Base-by-base conservation (phyloP, 2,113 vertebrate species). In the Caranx melampygus region DNA sequence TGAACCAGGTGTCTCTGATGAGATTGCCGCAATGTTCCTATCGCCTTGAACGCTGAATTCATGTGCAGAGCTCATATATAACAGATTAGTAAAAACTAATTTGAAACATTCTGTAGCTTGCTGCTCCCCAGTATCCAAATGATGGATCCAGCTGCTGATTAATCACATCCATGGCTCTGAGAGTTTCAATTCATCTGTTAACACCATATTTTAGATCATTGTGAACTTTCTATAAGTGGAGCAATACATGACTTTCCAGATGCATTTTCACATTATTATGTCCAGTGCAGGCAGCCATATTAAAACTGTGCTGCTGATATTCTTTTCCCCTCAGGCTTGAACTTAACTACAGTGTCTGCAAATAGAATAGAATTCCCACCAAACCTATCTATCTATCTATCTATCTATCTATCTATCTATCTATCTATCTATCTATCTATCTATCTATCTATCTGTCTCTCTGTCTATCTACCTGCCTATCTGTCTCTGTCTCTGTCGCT, bases 361-460 rank as follows among this genome's bases (percentile, higher is more conserved):
- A 72, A 70, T 52, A 33, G 49, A 90, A 89, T 90, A 91, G 89
- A 81, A 57, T 88, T 79, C 86, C 83, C 72, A 70, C 44, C 87
- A 83, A 85, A 79, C 77, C 55, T 63, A 16, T 26, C 58, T 80
- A 84, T 87, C 84, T 26, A 45, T 45, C 44, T 45, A 45, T 45
- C 44, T 61, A 33, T 33, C 26, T 31, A 58, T 57, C 26, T 57
- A 18, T 37, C 14, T 37, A 35, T 20, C 60, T 62, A 14, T 21
- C 35, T 63, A 14, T 59, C 42, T 44, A 44, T 44, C 42, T 44
- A 44, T 44, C 42, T 44, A 44, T 44, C 42, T 61, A 33, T 31
- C 21, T 26, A 31, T 57, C 26, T 57, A 7, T 37, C 14, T 37
- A 35, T 20, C 51, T 49, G 14, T 79, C 49, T 31, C 13, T 83